Conservation (phyloP, 2,888 invertebrate species). For the Phaonia tiefii region DNA sequence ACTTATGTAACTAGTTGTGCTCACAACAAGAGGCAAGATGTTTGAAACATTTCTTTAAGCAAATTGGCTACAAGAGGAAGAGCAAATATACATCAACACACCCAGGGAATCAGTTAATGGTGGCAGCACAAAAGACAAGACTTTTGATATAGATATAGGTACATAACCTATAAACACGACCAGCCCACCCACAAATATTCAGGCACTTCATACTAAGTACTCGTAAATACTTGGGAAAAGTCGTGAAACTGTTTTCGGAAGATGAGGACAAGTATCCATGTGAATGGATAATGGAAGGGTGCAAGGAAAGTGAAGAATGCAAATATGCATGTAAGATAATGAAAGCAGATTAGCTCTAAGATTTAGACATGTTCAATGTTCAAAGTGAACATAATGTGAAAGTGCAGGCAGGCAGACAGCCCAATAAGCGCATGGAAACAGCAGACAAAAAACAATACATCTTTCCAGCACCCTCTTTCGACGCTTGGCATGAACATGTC, state of each 20-base stretch:
- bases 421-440: too few relatives aligned
- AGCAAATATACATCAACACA: constrained; percentile 1
- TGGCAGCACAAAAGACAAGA: neutral
- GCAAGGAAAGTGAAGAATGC: constrained; percentile 5
- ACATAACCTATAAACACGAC: neutral
- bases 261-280: neutral
- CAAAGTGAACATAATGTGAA: constrained; percentile 54
- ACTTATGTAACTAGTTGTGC: constrained; percentile 29
- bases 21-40: too few relatives aligned
- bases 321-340: constrained; percentile 55
- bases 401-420: constrained; percentile 5
- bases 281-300: neutral
- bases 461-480: constrained; percentile 45
- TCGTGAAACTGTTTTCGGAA: neutral
- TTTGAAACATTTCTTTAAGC: constrained; percentile 31
- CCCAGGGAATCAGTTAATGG: neutral
- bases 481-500: constrained; percentile 48
- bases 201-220: neutral
- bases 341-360: constrained; percentile 60
- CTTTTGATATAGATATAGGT: too few relatives aligned
- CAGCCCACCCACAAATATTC: neutral
- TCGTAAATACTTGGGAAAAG: neutral
- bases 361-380: constrained; percentile 63
- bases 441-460: neutral
- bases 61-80: constrained; percentile 36